Conservation (phyloP, 2,888 invertebrate species). For the Xiphydria camelus region DNA sequence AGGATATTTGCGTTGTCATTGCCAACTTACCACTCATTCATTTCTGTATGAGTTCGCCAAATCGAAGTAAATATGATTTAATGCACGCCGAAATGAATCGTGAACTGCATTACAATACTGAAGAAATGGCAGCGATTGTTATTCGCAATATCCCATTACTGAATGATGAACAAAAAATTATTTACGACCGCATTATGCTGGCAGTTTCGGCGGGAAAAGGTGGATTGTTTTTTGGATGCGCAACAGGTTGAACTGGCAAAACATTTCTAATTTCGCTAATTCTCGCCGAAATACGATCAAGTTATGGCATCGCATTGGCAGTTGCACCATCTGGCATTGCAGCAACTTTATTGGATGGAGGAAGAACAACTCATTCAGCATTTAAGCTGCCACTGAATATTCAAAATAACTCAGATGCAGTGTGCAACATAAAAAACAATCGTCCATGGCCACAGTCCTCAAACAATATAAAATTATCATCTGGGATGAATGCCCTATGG, state of each 20-base stretch:
- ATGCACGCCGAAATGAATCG: constrained; percentile 29
- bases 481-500: constrained; percentile 11
- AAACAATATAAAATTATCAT: constrained; percentile 29
- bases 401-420: constrained; percentile 30
- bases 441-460: constrained; percentile 36
- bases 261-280: constrained; percentile 52
- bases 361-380: constrained; percentile 47
- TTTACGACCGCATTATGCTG: constrained; percentile 21
- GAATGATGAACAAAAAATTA: constrained; percentile 21
- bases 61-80: constrained; percentile 19
- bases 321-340: constrained; percentile 14
- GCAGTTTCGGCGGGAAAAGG: constrained; percentile 26
- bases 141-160: constrained; percentile 18
- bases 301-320: constrained; percentile 14
- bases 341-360: constrained; percentile 6
- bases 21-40: constrained; percentile 24
- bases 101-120: constrained; percentile 29
- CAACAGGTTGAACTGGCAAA: constrained; percentile 52
- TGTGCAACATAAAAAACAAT: constrained; percentile 41
- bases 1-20: constrained; percentile 31
- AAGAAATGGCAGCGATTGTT: constrained; percentile 20
- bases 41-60: constrained; percentile 34
- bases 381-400: constrained; percentile 50
- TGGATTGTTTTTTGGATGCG: constrained; percentile 30
- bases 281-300: constrained; percentile 37